Evolutionary conservation across 2,888 invertebrate genomes (phyloP).

Genomic region (Tromatobia lineatoria): DNA sequence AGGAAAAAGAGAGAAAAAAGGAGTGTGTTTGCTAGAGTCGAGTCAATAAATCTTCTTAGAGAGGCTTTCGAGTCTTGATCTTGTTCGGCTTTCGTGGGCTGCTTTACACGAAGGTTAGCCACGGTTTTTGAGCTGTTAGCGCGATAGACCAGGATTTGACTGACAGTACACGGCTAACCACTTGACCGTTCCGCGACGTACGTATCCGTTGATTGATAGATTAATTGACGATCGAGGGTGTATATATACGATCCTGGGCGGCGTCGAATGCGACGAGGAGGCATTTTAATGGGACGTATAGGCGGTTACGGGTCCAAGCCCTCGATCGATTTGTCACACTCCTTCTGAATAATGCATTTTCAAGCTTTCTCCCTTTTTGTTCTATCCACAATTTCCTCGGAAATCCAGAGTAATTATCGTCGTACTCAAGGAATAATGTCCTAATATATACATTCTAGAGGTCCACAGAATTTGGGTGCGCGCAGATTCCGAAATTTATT

Average conservation of each 20-base stretch:
- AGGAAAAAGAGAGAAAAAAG: conserved; percentile 26
- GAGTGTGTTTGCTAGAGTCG: conserved; percentile 14
- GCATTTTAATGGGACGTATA: conserved; percentile 39
- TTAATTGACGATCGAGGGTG: conserved; percentile 79
- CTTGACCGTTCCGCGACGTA: conserved; percentile 82
- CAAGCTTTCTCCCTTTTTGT: conserved; percentile 19
- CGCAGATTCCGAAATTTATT: conserved; percentile 44
- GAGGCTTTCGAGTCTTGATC: conserved; percentile 75
- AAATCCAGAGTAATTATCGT: conserved; percentile 24
- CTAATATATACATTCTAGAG: background rate
- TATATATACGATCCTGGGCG: background rate
- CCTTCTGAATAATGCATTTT: conserved; percentile 44
- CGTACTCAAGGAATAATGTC: background rate
- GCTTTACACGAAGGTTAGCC: conserved; percentile 83
- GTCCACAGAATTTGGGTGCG: background rate
- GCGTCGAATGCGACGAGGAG: conserved; percentile 11
- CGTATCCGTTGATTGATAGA: conserved; percentile 82
- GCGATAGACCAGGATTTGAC: conserved; percentile 78
- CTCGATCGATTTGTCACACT: conserved; percentile 55
- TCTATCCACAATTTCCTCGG: background rate
- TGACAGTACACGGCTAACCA: conserved; percentile 85
- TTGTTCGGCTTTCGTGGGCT: conserved; percentile 69
- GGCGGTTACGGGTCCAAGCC: conserved; percentile 9
- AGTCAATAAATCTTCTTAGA: conserved; percentile 81
- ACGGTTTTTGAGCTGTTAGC: conserved; percentile 83